These are phyloP conservation scores for Syngnathus rostellatus DNA, from an alignment of 2,797 vertebrate species.

Conservation along the genomic window DNA sequence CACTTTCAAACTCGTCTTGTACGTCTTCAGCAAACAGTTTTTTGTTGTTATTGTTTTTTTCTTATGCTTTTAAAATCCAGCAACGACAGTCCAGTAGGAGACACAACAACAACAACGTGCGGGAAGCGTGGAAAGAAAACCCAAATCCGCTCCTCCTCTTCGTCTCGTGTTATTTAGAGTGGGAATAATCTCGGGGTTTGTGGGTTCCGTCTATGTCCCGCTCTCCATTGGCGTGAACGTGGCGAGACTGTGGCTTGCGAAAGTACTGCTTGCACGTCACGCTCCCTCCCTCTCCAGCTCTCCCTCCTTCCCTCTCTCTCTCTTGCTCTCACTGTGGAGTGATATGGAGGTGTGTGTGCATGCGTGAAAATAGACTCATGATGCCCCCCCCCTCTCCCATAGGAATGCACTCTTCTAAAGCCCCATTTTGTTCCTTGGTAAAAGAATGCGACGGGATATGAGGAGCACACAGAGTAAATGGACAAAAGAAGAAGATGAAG, in stretches of 20 bases:
- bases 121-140: slow-evolving; percentile 13
- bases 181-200: slow-evolving; percentile 30
- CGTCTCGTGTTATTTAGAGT: slow-evolving; percentile 19
- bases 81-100: slow-evolving; percentile 41
- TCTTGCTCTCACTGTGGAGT: slow-evolving; percentile 14
- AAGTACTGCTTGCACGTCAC: slow-evolving; percentile 41
- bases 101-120: slow-evolving; percentile 9
- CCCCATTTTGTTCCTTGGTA: background rate
- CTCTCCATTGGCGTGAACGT: slow-evolving; percentile 57
- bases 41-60: background rate
- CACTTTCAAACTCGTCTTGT: slow-evolving; percentile 43
- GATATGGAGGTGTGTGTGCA: background rate
- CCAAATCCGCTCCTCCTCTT: slow-evolving; percentile 46
- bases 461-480: no score
- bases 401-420: background rate
- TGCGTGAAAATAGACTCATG: background rate
- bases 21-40: background rate
- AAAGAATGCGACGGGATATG: background rate
- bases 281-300: slow-evolving; percentile 19
- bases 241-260: slow-evolving; percentile 58
- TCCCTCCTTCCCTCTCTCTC: slow-evolving; percentile 17
- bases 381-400: background rate
- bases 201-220: slow-evolving; percentile 34
- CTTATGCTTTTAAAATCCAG: slow-evolving; percentile 59
- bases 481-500: no score